Percentiles rank a stretch among this genome's conserved stretches.
Conservation (phyloP, 2,888 invertebrate species). For the Saturnia pavonia region DNA sequence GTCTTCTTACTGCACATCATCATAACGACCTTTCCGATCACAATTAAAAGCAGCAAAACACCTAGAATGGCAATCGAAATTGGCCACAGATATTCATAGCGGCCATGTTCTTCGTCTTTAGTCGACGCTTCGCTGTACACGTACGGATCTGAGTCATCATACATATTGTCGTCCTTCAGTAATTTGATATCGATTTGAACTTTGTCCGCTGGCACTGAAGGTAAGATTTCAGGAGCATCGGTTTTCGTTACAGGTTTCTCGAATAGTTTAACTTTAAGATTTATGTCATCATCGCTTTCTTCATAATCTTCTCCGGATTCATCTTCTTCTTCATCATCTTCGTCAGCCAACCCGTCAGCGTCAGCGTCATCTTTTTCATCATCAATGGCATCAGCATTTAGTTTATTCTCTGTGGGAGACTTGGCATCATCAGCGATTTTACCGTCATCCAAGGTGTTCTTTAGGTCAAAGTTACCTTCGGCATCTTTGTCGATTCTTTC, state of each 20-base stretch:
- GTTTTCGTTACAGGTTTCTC: conserved; percentile 49
- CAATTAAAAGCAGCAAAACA: conserved; percentile 78
- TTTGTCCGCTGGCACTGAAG: conserved; percentile 37
- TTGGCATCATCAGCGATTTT: conserved; percentile 59
- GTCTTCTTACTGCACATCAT: conserved; percentile 59
- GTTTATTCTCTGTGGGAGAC: conserved; percentile 37
- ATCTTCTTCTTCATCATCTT: conserved; percentile 57
- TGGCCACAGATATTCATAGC: conserved; percentile 81
- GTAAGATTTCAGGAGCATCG: conserved; percentile 29
- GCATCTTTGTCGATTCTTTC: conserved; percentile 69
- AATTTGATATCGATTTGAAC: conserved; percentile 63
- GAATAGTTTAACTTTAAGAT: conserved; percentile 66
- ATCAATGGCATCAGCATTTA: conserved; percentile 43
- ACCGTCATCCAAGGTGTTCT: conserved; percentile 68
- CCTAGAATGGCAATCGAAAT: conserved; percentile 82
- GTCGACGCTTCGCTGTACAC: conserved; percentile 58
- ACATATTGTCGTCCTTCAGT: conserved; percentile 56
- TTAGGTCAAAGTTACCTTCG: conserved; percentile 68
- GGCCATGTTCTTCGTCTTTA: conserved; percentile 65
- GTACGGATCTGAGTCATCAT: conserved; percentile 57
- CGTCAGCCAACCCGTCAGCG: conserved; percentile 60
- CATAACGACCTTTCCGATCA: conserved; percentile 78
- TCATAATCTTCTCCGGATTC: conserved; percentile 43
- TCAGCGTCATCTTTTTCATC: conserved; percentile 52
- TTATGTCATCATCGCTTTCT: conserved; percentile 55